Evolutionary conservation across 2,113 vertebrate genomes (phyloP), one percentile per base, ranked within the genome.

Genomic region (Bos indicus): DNA sequence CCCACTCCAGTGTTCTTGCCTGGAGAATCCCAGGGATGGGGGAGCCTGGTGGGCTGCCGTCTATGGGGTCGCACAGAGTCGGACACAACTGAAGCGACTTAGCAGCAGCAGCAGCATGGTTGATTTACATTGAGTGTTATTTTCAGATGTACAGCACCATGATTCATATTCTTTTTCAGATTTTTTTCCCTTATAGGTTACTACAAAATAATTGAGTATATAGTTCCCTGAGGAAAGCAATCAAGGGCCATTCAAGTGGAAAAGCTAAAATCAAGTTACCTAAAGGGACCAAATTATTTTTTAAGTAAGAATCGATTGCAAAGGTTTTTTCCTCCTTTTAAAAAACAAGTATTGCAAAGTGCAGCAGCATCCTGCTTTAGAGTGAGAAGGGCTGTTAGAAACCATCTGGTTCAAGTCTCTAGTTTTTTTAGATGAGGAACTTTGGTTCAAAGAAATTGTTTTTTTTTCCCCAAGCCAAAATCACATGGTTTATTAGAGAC

Each of bases 251-350:
- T 96, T 97, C 80, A 81, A 33, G 62, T 57, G 19, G 36, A 88
- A 46, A 54, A 88, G 84, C 26, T 74, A 67, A 67, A 96, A 92
- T 59, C 83, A 91, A 48, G 46, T 95, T 88, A 81, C 15, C 89
- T 59, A 81, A 91, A 97, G 90, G 81, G 92, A 86, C 92, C 88
- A 92, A 71, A 88, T 88, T 64, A 59, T 60, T 59, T 97, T 83
- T 51, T 93, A 96, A 96, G 46, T 78, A 83, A 80, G 67, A 97
- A 71, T 16, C 60, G 80, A 36, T 97, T 46, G 67, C 54, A 64
- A 7, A 43, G n/a, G n/a, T 21, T 77, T 95, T 64, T 62, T 60
- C 46, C 91, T 96, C 17, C 11, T 87, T 90, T 88, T 62, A n/a
- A 94, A 74, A 81, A 52, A 19, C 46, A 90, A 89, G 48, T 94